These are phyloP conservation scores for Scomber japonicus DNA, from an alignment of 2,113 vertebrate genomes.

Conservation along the genomic window DNA sequence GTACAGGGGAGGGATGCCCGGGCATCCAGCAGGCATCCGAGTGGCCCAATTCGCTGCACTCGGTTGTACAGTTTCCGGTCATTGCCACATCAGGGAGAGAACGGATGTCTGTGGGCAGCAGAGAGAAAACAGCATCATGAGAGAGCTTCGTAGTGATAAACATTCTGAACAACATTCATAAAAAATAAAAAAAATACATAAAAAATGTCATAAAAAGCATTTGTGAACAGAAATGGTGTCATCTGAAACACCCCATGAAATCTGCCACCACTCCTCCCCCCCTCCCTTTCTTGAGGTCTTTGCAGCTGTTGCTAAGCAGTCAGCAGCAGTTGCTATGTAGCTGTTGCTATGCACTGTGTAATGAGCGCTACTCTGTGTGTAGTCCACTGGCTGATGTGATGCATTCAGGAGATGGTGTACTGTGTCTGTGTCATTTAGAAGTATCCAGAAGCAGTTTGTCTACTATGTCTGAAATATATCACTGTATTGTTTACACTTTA, in stretches of 20 bases:
- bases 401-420: conserved; percentile 68
- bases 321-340: conserved; percentile 83
- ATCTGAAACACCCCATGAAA: conserved; percentile 72
- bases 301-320: conserved; percentile 85
- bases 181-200: background rate
- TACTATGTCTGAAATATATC: conserved; percentile 40
- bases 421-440: conserved; percentile 70
- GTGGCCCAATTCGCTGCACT: conserved; percentile 98
- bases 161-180: conserved; percentile 31
- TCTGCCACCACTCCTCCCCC: conserved; percentile 23
- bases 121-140: conserved; percentile 56
- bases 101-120: conserved; percentile 89
- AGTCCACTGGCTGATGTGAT: conserved; percentile 80
- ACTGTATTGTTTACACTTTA: conserved; percentile 40
- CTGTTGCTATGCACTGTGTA: conserved; percentile 83
- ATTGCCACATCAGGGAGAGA: conserved; percentile 98
- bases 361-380: conserved; percentile 76
- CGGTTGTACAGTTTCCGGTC: conserved; percentile 98
- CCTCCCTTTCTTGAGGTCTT: conserved; percentile 69
- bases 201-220: conserved; percentile 59
- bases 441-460: conserved; percentile 65
- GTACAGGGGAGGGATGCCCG: conserved; percentile 94
- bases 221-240: conserved; percentile 74
- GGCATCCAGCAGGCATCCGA: conserved; percentile 99
- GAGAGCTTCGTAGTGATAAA: conserved; percentile 25